Evolutionary conservation across 2,888 invertebrate genomes (phyloP).

Genomic region (Hyposoter dolosus): DNA sequence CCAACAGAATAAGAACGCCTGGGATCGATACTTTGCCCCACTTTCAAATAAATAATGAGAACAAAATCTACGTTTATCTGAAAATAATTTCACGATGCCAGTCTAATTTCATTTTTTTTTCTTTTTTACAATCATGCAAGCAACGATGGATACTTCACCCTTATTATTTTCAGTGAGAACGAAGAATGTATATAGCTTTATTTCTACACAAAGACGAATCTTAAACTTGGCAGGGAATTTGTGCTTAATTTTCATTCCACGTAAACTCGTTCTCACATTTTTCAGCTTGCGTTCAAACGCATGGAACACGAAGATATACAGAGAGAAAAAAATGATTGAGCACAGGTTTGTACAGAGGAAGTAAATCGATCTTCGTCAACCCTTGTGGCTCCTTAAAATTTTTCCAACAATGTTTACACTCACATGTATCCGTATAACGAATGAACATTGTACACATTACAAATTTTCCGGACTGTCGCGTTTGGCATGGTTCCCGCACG

Average conservation of each 20-base stretch:
- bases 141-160: background rate
- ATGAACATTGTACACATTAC: background rate
- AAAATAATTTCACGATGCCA: background rate
- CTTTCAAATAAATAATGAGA: background rate
- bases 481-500: constrained; percentile 56
- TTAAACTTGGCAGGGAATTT: background rate
- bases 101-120: background rate
- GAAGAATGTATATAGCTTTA: too few species aligned
- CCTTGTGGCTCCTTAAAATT: constrained; percentile 17
- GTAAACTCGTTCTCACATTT: background rate
- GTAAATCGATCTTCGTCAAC: constrained; percentile 8
- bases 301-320: background rate
- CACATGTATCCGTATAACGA: background rate
- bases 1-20: background rate
- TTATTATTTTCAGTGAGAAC: background rate
- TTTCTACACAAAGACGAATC: background rate
- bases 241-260: background rate
- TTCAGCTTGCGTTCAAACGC: background rate
- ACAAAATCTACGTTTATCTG: background rate
- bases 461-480: constrained; percentile 66
- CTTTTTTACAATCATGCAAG: background rate
- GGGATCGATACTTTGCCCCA: background rate
- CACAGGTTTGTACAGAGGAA: constrained; percentile 32
- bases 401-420: background rate
- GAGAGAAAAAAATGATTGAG: constrained; percentile 10